A percentile compares a stretch with the other conserved stretches of the same genome.
These are phyloP conservation scores for Oreochromis spilurus DNA, from an alignment of 2,113 vertebrate genomes.

Conservation along the genomic window DNA sequence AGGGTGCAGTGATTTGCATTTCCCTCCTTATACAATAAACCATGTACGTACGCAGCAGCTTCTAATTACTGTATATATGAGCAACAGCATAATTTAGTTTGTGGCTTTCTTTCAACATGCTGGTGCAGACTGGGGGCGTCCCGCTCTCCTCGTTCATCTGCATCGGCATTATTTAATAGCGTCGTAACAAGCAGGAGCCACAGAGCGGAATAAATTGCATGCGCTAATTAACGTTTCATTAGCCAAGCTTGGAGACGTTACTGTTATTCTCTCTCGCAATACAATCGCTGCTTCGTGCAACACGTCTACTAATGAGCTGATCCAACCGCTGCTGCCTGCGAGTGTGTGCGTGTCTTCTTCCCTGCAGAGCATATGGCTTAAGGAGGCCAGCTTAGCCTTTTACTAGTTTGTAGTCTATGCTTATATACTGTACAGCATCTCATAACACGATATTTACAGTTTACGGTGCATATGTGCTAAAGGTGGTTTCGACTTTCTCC, in stretches of 20 bases:
- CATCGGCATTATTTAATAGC: neutral
- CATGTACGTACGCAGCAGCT: neutral
- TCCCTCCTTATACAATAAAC: constrained; percentile 5
- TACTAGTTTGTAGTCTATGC: neutral
- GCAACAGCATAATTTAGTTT: neutral
- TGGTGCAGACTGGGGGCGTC: neutral
- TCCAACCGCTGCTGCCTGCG: neutral
- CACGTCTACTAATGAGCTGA: constrained; percentile 15
- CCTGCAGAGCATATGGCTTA: constrained; percentile 27
- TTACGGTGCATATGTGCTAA: neutral
- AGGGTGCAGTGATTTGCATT: neutral
- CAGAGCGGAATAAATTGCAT: neutral
- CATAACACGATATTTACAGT: constrained; percentile 3
- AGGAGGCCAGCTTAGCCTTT: constrained; percentile 11
- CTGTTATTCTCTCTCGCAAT: neutral
- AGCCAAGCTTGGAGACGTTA: neutral
- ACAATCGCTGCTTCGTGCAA: constrained; percentile 30
- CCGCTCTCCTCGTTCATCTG: constrained; percentile 1
- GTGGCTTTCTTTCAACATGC: neutral
- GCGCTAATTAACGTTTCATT: constrained; percentile 50
- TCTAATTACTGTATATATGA: neutral
- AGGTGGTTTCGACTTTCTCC: neutral
- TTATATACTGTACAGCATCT: constrained; percentile 36
- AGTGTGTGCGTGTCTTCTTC: constrained; percentile 12
- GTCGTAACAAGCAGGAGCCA: neutral